Evolutionary conservation across 2,888 invertebrate species (phyloP).

Genomic region (Xestia sexstrigata): DNA sequence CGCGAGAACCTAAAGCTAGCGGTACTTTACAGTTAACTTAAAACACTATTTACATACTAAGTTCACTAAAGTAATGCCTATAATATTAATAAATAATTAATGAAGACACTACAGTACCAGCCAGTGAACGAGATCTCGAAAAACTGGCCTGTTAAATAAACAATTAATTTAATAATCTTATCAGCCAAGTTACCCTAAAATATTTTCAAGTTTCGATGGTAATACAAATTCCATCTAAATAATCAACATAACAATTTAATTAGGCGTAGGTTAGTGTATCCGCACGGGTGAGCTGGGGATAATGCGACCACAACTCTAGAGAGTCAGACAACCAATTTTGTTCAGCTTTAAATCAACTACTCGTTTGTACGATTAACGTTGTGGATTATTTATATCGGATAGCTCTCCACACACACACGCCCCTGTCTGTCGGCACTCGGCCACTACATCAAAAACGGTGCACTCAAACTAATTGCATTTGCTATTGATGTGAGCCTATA

Average conservation of each 20-base stretch:
- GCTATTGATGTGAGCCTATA: constrained; percentile 85
- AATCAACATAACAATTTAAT: constrained; percentile 41
- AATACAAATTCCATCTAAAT: constrained; percentile 12
- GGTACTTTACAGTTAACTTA: too few relatives aligned
- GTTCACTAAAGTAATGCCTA: too few relatives aligned
- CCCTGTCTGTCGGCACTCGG: constrained; percentile 76
- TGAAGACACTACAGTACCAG: too few relatives aligned
- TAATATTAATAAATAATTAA: too few relatives aligned
- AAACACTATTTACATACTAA: too few relatives aligned
- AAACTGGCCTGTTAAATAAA: too few relatives aligned
- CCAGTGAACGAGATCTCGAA: too few relatives aligned
- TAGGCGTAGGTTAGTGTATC: constrained; percentile 22
- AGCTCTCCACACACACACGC: constrained; percentile 76
- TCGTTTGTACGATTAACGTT: constrained; percentile 74
- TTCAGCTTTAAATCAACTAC: constrained; percentile 71
- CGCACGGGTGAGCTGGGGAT: constrained; percentile 26
- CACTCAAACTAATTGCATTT: constrained; percentile 90
- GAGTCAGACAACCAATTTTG: constrained; percentile 64
- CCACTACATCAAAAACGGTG: constrained; percentile 89
- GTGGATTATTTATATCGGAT: constrained; percentile 81
- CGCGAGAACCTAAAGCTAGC: too few relatives aligned
- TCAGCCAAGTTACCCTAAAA: neutral
- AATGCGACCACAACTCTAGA: constrained; percentile 50
- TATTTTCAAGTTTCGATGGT: neutral
- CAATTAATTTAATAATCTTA: neutral